Base-by-base conservation (phyloP, 2,888 invertebrate species). In the Pammene fasciana region DNA sequence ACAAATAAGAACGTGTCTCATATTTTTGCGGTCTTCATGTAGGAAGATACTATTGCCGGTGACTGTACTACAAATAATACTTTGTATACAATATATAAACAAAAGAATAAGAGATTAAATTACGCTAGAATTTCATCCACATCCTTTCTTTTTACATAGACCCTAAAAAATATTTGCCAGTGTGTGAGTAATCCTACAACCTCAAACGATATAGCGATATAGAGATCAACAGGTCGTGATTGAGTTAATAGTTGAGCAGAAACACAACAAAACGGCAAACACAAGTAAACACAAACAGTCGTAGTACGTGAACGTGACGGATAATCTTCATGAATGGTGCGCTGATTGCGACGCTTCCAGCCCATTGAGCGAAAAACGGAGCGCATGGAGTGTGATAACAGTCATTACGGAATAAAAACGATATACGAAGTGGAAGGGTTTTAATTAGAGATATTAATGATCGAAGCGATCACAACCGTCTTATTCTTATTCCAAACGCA, bases 391-490 rank as follows among this genome's bases (percentile, higher is more conserved):
- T 67, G 45, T 75, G 80, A 85, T 82, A 83, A 80, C 72, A 72
- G 71, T 70, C 61, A 75, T 76, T 75, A 79, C 74, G 74, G 75
- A 79, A 81, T 80, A 81, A 84, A 82, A 83, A 78, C 77, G 82
- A 82, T 72, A 72, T 74, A 74, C 82, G 72, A 78, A 81, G 72
- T 76, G 75, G 76, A 78, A 82, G 81, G 82, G 83, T 79, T 83
- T 83, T 85, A 88, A 87, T 86, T 85, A 82, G 83, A 81, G 78
- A 79, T 78, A 83, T 84, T 86, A 87, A 88, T 86, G 87, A 85
- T 85, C 79, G 80, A 80, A 81, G 84, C 75, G 81, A 77, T 78
- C 86, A 84, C 85, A 54, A 34, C 1, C n/a, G 9, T 18, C 8
- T 54, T 54, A n/a, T 54, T 54, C 54, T 11, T 10, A 50, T 4